These are phyloP conservation scores for Oncorhynchus gorbuscha DNA, from an alignment of 2,113 vertebrate species.

Conservation along the genomic window DNA sequence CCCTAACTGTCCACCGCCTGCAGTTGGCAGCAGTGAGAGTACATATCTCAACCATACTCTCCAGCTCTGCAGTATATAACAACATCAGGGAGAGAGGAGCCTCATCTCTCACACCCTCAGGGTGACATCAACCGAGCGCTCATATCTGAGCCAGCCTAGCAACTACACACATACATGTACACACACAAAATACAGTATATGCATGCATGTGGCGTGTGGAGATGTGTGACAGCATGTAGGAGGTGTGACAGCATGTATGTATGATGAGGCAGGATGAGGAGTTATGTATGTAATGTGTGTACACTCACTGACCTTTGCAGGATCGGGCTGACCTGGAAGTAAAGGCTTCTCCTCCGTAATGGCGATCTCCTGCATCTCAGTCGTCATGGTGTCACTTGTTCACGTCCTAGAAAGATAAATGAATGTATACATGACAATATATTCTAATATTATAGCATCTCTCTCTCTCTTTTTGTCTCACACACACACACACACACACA, in stretches of 20 bases:
- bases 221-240: background rate
- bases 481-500: constrained; percentile 4
- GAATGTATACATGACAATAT: background rate
- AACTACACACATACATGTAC: background rate
- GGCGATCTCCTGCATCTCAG: constrained; percentile 80
- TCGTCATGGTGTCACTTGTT: constrained; percentile 67
- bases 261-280: background rate
- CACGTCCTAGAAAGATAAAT: constrained; percentile 46
- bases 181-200: background rate
- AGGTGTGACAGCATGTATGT: background rate
- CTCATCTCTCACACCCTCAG: background rate
- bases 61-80: background rate
- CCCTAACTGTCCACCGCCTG: background rate
- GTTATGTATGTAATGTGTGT: background rate
- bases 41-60: no score
- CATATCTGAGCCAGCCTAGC: background rate
- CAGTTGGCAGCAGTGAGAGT: constrained; percentile 7
- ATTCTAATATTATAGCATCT: background rate
- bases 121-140: background rate
- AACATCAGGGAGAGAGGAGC: background rate
- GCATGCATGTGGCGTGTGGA: background rate
- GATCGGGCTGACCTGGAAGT: constrained; percentile 70
- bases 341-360: constrained; percentile 78
- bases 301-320: constrained; percentile 68
- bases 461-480: background rate